A percentile compares a stretch with the other conserved stretches of the same genome.
Conservation (phyloP, 2,797 vertebrate species). For the Caiman crocodilus region DNA sequence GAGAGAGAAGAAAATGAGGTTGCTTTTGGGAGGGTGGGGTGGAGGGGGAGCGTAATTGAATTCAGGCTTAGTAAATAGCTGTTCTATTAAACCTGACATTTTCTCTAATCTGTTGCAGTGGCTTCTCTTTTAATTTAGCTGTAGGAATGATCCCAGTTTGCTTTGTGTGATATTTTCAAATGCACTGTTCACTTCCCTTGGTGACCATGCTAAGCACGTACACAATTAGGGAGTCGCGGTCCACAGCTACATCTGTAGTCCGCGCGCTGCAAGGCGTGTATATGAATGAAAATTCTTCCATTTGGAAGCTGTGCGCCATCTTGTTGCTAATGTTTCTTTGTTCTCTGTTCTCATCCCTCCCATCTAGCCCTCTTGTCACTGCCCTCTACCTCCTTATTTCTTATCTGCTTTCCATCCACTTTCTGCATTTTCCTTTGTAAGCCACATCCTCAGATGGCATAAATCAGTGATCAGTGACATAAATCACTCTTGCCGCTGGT, state of each 20-base stretch:
- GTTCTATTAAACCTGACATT: conserved; percentile 37
- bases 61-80: conserved; percentile 33
- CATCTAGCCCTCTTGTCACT: not conserved
- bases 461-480: not conserved
- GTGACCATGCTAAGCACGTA: not conserved
- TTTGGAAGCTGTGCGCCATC: not conserved
- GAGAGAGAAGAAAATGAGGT: not conserved
- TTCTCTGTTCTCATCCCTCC: not conserved
- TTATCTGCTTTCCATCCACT: not conserved
- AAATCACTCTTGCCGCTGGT: not conserved
- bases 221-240: not conserved
- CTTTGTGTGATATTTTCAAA: conserved; percentile 14
- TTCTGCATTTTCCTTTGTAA: not conserved
- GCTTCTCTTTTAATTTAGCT: conserved; percentile 4
- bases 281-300: not conserved
- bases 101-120: conserved; percentile 26
- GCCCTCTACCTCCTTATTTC: not conserved
- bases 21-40: not conserved
- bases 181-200: conserved; percentile 28
- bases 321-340: not conserved
- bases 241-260: not conserved
- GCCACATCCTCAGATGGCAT: not conserved
- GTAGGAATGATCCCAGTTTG: conserved; percentile 36
- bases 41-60: conserved; percentile 10
- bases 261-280: not conserved